phyloP scores from a whole-genome alignment of 2,888 invertebrate genomes.

The Coecobrya sp. region DNA sequence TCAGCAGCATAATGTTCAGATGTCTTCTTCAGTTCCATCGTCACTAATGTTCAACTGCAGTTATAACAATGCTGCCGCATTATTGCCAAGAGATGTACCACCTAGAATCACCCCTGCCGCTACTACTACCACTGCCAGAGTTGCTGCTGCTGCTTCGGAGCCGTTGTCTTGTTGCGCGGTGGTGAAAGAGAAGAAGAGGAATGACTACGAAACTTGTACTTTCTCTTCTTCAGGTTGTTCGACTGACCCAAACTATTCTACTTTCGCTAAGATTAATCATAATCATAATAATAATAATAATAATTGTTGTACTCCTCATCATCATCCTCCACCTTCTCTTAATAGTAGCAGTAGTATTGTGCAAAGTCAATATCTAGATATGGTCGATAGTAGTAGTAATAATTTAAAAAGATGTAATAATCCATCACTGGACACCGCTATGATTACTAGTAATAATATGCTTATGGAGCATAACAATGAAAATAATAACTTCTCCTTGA shows the following conservation, averaged over 20 bases:
- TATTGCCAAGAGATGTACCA: slow-evolving; percentile 74
- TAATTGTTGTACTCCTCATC: slow-evolving; percentile 73
- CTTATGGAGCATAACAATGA: slow-evolving; percentile 61
- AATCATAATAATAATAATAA: slow-evolving; percentile 66
- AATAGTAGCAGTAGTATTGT: slow-evolving; percentile 71
- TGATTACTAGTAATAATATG: slow-evolving; percentile 60
- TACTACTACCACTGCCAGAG: slow-evolving; percentile 67
- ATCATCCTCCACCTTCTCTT: slow-evolving; percentile 59
- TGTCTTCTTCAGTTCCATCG: slow-evolving; percentile 73
- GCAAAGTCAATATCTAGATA: slow-evolving; percentile 78
- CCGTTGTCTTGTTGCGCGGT: slow-evolving; percentile 62
- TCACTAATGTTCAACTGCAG: slow-evolving; percentile 65
- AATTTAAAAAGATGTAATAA: slow-evolving; percentile 60
- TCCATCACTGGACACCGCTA: slow-evolving; percentile 46
- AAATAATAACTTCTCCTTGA: slow-evolving; percentile 66
- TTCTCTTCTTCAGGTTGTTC: slow-evolving; percentile 82
- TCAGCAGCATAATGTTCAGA: slow-evolving; percentile 62
- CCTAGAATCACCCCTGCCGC: slow-evolving; percentile 48
- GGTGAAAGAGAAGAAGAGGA: slow-evolving; percentile 78
- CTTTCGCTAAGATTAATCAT: slow-evolving; percentile 78
- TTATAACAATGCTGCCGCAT: slow-evolving; percentile 62
- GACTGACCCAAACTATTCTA: slow-evolving; percentile 83
- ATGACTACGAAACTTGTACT: slow-evolving; percentile 71
- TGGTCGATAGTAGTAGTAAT: slow-evolving; percentile 71
- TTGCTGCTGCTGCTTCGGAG: slow-evolving; percentile 47